Evolutionary conservation across 2,113 vertebrate species (phyloP).

Genomic region (Stercorarius parasiticus): DNA sequence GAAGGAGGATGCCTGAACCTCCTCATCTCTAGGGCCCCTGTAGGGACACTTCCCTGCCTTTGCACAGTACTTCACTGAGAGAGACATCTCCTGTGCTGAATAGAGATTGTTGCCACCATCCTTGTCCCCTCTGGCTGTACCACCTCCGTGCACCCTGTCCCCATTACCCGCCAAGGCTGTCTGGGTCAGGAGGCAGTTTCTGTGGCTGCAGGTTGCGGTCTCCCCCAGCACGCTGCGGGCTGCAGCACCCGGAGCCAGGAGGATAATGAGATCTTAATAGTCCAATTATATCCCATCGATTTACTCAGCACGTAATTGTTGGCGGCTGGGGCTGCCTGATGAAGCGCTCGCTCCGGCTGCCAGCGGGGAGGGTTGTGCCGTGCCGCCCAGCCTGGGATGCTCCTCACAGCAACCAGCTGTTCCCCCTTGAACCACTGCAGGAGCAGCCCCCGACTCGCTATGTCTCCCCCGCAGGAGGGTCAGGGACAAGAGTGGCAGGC

Average conservation of each 20-base stretch:
- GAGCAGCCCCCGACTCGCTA: background rate
- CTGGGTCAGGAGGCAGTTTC: background rate
- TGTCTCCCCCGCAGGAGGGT: background rate
- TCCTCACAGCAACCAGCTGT: constrained; percentile 18
- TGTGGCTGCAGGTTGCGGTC: background rate
- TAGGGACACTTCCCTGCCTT: background rate
- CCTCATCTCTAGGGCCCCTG: background rate
- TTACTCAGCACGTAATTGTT: constrained; percentile 74
- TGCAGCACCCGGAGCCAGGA: constrained; percentile 46
- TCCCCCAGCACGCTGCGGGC: background rate
- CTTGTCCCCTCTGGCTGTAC: background rate
- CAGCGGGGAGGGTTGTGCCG: background rate
- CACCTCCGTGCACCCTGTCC: background rate
- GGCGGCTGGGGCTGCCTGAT: constrained; percentile 69
- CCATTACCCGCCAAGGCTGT: background rate
- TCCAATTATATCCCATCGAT: constrained; percentile 79
- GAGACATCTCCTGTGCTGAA: background rate
- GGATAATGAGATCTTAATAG: constrained; percentile 87
- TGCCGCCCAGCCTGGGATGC: background rate
- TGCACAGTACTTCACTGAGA: background rate
- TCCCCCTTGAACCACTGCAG: background rate
- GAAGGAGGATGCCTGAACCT: background rate
- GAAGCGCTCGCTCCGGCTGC: constrained; percentile 50
- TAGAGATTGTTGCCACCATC: background rate
- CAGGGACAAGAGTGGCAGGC: background rate